These are phyloP conservation scores for Mactromeris polynyma DNA, from an alignment of 2,888 invertebrate species.

Conservation along the genomic window DNA sequence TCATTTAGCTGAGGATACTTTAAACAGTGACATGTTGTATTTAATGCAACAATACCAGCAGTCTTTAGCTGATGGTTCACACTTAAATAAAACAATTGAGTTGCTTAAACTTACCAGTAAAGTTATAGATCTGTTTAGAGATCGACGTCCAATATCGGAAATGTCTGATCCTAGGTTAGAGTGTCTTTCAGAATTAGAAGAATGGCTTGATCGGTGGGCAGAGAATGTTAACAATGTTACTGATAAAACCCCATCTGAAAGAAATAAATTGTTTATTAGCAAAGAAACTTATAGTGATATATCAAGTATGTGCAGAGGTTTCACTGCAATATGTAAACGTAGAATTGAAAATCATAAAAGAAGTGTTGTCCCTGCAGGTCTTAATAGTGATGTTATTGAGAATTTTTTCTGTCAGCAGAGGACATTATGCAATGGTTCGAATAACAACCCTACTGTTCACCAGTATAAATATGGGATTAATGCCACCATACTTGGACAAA, in stretches of 20 bases:
- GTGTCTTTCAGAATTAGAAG: conserved; percentile 21
- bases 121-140: conserved; percentile 53
- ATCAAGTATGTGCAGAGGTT: conserved; percentile 47
- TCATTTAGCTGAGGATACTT: conserved; percentile 20
- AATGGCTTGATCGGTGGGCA: conserved; percentile 45
- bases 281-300: conserved; percentile 53
- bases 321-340: background rate
- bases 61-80: conserved; percentile 36
- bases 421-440: conserved; percentile 57
- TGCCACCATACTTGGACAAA: no score
- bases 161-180: conserved; percentile 42
- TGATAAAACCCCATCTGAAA: conserved; percentile 36
- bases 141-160: conserved; percentile 38
- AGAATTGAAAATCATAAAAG: conserved; percentile 39
- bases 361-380: conserved; percentile 57
- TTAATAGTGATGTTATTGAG: conserved; percentile 59
- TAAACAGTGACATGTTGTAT: conserved; percentile 22
- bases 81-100: conserved; percentile 37
- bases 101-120: conserved; percentile 43
- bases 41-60: conserved; percentile 37
- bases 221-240: background rate
- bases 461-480: no score
- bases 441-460: no score
- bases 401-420: conserved; percentile 29
- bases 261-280: conserved; percentile 48